Evolutionary conservation across 1,140 invertebrate species (phyloP).

Genomic region (Zaprionus inermis): DNA sequence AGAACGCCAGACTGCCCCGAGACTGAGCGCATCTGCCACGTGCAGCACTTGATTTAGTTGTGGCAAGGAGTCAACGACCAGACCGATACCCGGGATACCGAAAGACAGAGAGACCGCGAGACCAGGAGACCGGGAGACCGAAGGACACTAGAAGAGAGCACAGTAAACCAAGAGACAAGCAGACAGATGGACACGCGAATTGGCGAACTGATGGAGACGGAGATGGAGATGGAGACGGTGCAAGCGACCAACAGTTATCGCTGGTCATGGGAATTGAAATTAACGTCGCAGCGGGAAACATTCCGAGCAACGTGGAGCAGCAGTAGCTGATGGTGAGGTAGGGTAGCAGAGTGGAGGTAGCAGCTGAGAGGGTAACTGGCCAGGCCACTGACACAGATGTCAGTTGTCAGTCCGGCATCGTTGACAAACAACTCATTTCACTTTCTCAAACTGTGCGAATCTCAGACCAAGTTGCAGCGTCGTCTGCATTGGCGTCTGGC

Average conservation of each 20-base stretch:
- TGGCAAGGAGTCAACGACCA: slow-evolving; percentile 61
- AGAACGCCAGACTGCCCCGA: slow-evolving; percentile 26
- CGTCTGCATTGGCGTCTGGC: neutral
- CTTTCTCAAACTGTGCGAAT: slow-evolving; percentile 61
- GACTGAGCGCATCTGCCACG: slow-evolving; percentile 66
- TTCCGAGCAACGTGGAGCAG: neutral
- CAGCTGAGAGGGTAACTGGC: neutral
- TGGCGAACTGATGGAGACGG: neutral
- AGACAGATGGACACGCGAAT: slow-evolving; percentile 1
- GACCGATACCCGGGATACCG: slow-evolving; percentile 9
- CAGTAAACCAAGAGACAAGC: neutral
- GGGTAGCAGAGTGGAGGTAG: neutral
- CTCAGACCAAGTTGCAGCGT: slow-evolving; percentile 14
- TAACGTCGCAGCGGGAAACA: slow-evolving; percentile 49
- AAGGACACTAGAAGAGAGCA: neutral
- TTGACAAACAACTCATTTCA: slow-evolving; percentile 63
- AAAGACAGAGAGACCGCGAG: neutral
- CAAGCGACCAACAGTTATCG: slow-evolving; percentile 23
- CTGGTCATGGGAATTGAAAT: slow-evolving; percentile 64
- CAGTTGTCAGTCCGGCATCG: slow-evolving; percentile 32
- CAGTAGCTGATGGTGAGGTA: neutral
- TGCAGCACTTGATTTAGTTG: slow-evolving; percentile 72
- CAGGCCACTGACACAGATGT: slow-evolving; percentile 49
- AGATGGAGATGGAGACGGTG: neutral
- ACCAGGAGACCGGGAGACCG: neutral